Evolutionary conservation across 2,113 vertebrate genomes (phyloP), one percentile per base, ranked within the genome.

Genomic region (Centropristis striata): DNA sequence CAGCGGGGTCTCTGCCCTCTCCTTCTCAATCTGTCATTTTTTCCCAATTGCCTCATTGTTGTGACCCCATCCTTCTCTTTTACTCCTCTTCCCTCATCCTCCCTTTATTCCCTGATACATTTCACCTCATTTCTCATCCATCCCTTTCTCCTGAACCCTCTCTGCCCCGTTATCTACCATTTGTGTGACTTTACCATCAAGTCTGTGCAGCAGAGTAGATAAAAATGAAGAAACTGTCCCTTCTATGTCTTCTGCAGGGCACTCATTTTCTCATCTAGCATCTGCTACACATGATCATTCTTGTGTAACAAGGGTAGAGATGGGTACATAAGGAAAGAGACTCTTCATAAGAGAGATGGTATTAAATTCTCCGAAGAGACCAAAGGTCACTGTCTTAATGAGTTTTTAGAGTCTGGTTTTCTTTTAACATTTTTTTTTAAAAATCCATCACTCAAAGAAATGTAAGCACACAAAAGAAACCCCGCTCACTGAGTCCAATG

Each of bases 121-220:
- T 61, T 50, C 55, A 25, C 65, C 49, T 75, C 42, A 68, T 68
- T 41, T n/a, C 32, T 69, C 75, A 13, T 44, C 39, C 32, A 0
- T 28, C 39, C 14, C 11, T 28, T 20, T 23, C 54, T 60, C 14
- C 32, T 42, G 25, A 44, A 42, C 37, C 44, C 39, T 39, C n/a
- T 14, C 47, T 9, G n/a, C n/a, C n/a, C n/a, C n/a, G n/a, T 49
- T 46, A 8, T 50, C 65, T 16, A 12, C 18, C 14, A 16, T 44
- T 49, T 10, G 7, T 46, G 13, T 46, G 2, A 39, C 23, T 71
- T 21, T 54, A 10, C 59, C n/a, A 1, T 21, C 28, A 9, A 49
- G n/a, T 36, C 9, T 65, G 21, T 0, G 6, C 51, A 41, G 37
- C 10, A n/a, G 28, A 65, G 32, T 1, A 42, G 41, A 78, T 39